These are phyloP conservation scores for Sebastes trivittatus DNA, from an alignment of 2,797 vertebrate genomes.

Conservation along the genomic window DNA sequence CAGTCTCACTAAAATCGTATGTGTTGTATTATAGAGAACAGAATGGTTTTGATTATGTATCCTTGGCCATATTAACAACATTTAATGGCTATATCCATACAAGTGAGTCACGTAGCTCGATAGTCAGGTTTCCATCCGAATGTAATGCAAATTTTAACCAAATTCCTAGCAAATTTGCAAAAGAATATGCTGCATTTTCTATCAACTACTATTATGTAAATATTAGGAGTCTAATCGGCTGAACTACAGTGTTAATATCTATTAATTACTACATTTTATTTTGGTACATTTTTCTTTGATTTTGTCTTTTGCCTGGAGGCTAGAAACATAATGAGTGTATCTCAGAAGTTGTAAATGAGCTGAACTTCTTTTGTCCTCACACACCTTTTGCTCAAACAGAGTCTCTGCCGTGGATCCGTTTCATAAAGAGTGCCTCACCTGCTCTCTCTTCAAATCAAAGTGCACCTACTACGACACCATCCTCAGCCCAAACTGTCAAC, in stretches of 20 bases:
- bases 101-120: no score
- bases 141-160: no score
- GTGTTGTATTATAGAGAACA: no score
- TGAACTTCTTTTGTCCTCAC: neutral
- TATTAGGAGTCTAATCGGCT: no score
- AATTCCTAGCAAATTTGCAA: no score
- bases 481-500: conserved; percentile 60
- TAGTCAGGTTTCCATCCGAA: no score
- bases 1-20: no score
- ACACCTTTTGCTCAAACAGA: conserved; percentile 35
- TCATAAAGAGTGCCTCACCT: conserved; percentile 74
- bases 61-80: no score
- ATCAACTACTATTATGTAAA: no score
- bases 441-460: conserved; percentile 67
- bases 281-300: neutral
- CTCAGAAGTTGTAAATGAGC: neutral
- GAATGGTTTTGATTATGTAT: no score
- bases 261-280: neutral
- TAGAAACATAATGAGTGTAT: neutral
- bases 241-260: neutral
- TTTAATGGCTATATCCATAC: no score
- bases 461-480: conserved; percentile 71
- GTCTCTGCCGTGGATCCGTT: conserved; percentile 57
- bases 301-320: neutral
- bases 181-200: no score